phyloP scores from a whole-genome alignment of 53 echinoderm and acorn worm genomes.

The Stichopus horrens region DNA sequence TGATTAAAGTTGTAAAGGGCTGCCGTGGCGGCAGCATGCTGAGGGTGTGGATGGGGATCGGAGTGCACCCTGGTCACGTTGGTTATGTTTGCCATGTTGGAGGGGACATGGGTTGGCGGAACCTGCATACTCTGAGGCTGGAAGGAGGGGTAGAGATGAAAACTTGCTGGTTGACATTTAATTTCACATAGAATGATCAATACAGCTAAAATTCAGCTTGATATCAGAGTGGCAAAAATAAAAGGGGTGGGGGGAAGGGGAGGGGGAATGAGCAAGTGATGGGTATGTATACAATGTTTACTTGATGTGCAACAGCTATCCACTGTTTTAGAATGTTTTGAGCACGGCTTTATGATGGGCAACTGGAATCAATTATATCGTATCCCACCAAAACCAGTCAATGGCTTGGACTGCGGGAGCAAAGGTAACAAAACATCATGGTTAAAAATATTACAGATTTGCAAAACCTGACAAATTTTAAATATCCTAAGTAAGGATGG shows the following conservation, averaged over 20 bases:
- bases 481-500: too few species aligned
- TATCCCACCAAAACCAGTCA: too few species aligned
- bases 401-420: too few species aligned
- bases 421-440: too few species aligned
- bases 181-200: not conserved
- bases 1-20: not conserved
- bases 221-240: not conserved
- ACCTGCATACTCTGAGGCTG: conserved; percentile 34
- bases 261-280: not conserved
- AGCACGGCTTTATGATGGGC: too few species aligned
- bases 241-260: not conserved
- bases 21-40: conserved; percentile 39
- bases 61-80: conserved; percentile 81
- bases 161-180: not conserved
- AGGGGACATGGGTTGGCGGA: conserved; percentile 45
- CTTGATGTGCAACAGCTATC: too few species aligned
- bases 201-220: not conserved
- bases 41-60: conserved; percentile 79
- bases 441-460: too few species aligned
- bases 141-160: not conserved
- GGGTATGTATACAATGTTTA: too few species aligned
- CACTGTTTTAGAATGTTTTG: too few species aligned
- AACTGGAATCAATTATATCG: too few species aligned
- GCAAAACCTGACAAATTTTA: too few species aligned
- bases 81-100: conserved; percentile 73